Evolutionary conservation across 2,113 vertebrate genomes (phyloP), one percentile per base, ranked within the genome.

Genomic region (Archilochus colubris): DNA sequence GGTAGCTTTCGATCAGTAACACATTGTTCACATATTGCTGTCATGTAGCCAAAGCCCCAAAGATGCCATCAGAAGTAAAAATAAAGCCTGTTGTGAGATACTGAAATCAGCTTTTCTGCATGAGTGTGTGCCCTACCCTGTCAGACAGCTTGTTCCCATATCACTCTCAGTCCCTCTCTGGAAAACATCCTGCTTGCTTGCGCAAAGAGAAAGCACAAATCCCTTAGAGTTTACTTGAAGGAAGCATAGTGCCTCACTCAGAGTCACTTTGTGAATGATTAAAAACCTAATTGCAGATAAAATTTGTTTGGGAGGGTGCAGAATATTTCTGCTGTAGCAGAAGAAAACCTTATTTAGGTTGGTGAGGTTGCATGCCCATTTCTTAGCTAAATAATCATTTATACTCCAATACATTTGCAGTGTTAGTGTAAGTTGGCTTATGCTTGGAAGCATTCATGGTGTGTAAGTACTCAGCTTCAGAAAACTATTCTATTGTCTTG

Each of bases 1-100:
- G 85, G 93, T 97, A 94, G 59, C 40, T 87, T 93, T 94, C 68
- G 92, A 91, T 91, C 67, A 95, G 70, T 88, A 91, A 88, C 70
- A 67, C 24, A 63, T 80, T 59, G 55, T 53, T 93, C 22, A 3
- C 33, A 36, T 79, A 50, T 72, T 92, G 43, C 67, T 89, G 55
- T 79, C 74, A 61, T 31, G 20, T 61, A 92, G 91, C 81, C 69
- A 93, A 91, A 96, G 69, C 43, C 59, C 74, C 59, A 82, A 84
- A 94, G 83, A 84, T 23, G 3, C 55, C 78, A 64, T 48, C 63
- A 69, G 63, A 80, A 61, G 14, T 78, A 55, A 92, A 94, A 89
- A 61, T 59, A 90, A 85, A 93, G 40, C 59, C 44, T 22, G 54
- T 21, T 64, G 24, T 8, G 1, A 0, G 21, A 73, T 50, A 51